Percentiles rank a stretch among this genome's conserved stretches.
Evolutionary conservation across 2,888 invertebrate genomes (phyloP).

Genomic region (Synergus japonicus): DNA sequence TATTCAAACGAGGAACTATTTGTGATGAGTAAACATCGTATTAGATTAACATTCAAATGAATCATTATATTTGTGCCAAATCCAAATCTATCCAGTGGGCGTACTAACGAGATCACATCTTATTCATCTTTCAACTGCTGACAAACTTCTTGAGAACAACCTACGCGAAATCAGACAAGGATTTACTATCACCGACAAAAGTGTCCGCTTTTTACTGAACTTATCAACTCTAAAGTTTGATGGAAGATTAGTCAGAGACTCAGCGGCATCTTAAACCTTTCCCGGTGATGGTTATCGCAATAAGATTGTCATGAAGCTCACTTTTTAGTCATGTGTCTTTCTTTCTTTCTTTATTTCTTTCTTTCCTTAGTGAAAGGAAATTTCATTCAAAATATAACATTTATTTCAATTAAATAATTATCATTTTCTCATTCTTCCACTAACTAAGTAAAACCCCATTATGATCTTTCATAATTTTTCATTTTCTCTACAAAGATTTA

Average conservation of each 20-base stretch:
- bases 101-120: slow-evolving; percentile 9
- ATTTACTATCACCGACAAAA: slow-evolving; percentile 28
- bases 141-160: slow-evolving; percentile 26
- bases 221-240: slow-evolving; percentile 25
- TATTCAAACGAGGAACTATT: slow-evolving; percentile 8
- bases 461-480: neutral
- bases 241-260: slow-evolving; percentile 30
- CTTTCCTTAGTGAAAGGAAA: neutral
- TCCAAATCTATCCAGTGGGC: slow-evolving; percentile 8
- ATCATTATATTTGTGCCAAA: slow-evolving; percentile 14
- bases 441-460: neutral
- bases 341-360: neutral
- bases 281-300: neutral
- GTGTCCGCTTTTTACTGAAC: slow-evolving; percentile 11
- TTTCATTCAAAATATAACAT: too few species aligned
- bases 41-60: slow-evolving; percentile 1
- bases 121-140: slow-evolving; percentile 17
- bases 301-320: neutral
- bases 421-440: neutral
- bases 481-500: neutral
- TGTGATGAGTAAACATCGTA: slow-evolving; percentile 3
- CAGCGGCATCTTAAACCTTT: slow-evolving; percentile 18
- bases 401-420: too few species aligned
- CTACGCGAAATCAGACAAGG: slow-evolving; percentile 33
- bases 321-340: slow-evolving; percentile 7